Evolutionary conservation across 2,113 vertebrate species (phyloP).

Genomic region (Hippocampus comes): DNA sequence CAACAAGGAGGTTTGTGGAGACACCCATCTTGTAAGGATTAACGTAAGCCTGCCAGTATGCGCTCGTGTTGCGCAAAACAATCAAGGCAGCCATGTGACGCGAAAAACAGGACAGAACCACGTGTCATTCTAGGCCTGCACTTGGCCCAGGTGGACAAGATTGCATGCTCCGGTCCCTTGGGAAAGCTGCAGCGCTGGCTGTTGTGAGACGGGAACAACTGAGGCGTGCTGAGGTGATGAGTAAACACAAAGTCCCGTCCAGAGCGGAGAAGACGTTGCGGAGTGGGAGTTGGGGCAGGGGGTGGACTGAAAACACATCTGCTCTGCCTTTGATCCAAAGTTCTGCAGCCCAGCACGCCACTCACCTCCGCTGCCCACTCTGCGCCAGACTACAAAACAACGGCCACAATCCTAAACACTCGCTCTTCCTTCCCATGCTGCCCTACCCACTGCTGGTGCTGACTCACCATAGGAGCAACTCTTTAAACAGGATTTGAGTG

Average conservation of each 20-base stretch:
- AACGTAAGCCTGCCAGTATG: constrained; percentile 37
- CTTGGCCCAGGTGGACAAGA: constrained; percentile 27
- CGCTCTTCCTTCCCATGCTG: constrained; percentile 58
- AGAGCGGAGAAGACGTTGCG: constrained; percentile 36
- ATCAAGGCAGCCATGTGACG: constrained; percentile 6
- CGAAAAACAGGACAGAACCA: constrained; percentile 1
- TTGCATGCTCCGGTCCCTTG: constrained; percentile 46
- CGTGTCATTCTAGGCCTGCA: constrained; percentile 15
- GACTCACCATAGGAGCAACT: constrained; percentile 39
- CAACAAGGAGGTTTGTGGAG: constrained; percentile 49
- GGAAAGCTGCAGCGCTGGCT: constrained; percentile 54
- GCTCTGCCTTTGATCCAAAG: constrained; percentile 73
- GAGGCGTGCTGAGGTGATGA: constrained; percentile 69
- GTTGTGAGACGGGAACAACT: constrained; percentile 60
- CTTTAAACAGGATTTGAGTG: constrained; percentile 34
- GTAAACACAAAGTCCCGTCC: constrained; percentile 67
- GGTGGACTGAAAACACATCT: constrained; percentile 72
- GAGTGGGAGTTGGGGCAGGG: neutral
- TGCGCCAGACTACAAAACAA: constrained; percentile 69
- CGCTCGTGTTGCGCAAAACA: constrained; percentile 12
- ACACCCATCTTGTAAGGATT: constrained; percentile 44
- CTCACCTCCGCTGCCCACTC: constrained; percentile 72
- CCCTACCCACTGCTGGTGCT: constrained; percentile 46
- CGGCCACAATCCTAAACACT: constrained; percentile 52
- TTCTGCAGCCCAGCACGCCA: constrained; percentile 67